Base-by-base conservation (phyloP, 92 coral and sea anemone genomes). In the Diadumene lineata region DNA sequence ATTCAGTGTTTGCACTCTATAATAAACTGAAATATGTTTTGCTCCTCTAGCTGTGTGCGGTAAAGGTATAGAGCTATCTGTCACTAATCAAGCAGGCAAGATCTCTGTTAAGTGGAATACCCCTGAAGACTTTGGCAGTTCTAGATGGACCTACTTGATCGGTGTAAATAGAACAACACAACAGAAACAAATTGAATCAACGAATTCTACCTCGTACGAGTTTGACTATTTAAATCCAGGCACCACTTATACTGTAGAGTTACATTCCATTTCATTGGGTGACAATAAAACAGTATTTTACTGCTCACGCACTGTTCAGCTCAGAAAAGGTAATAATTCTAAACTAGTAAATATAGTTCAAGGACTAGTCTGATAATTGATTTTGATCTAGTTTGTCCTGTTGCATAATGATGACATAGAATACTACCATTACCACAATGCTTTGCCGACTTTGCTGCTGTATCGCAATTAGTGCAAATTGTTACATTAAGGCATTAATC, bases 311-410 rank as follows among this genome's bases (percentile, higher is more conserved):
- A 15, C 15, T 22, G 64, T 58, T 32, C 16, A 22, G 31, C 7
- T 32, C 1, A 58, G 64, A 11, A 58, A 58, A 58, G 64, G 64
- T 58, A 58, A 58, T 23, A 55, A 55, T n/a, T n/a, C n/a, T n/a
- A n/a, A n/a, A n/a, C n/a, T n/a, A 38, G 48, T 4, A 38, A 38
- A 38, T 13, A 38, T 6, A 38, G 48, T 4, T 38, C 13, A 38
- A 38, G 48, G 6, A n/a, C n/a, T n/a, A n/a, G n/a, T n/a, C n/a
- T n/a, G n/a, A n/a, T n/a, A n/a, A n/a, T n/a, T n/a, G n/a, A n/a
- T n/a, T n/a, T n/a, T n/a, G n/a, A n/a, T n/a, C n/a, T n/a, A n/a
- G n/a, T n/a, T n/a, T n/a, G n/a, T n/a, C n/a, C n/a, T n/a, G n/a
- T n/a, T n/a, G n/a, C n/a, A n/a, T n/a, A n/a, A n/a, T n/a, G n/a